Percentiles rank a stretch among this genome's conserved stretches.
phyloP scores from a whole-genome alignment of 2,888 invertebrate species.

The Junonia oenone region DNA sequence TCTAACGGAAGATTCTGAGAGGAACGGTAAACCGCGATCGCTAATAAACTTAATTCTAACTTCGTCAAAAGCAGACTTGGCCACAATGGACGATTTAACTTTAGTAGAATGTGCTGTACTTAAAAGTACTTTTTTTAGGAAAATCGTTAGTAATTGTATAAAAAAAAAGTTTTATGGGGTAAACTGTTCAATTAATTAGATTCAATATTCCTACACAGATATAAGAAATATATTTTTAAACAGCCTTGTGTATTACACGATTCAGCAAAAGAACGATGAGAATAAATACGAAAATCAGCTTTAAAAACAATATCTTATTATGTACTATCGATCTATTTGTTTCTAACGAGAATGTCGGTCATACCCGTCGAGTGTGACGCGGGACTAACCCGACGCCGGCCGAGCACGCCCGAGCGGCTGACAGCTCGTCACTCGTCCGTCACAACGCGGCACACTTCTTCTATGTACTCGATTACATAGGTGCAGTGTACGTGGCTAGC shows the following conservation, averaged over 20 bases:
- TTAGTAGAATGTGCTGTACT: too few species aligned
- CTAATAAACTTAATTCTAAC: not conserved
- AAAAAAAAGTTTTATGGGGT: too few species aligned
- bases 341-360: constrained; percentile 27
- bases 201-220: too few species aligned
- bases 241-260: not conserved
- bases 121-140: too few species aligned
- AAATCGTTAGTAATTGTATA: too few species aligned
- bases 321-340: constrained; percentile 26
- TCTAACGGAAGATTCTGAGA: not conserved
- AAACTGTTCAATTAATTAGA: too few species aligned
- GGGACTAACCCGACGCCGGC: constrained; percentile 38
- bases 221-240: too few species aligned
- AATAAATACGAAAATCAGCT: not conserved
- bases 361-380: constrained; percentile 22
- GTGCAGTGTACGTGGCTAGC: constrained; percentile 49
- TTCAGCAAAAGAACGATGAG: not conserved
- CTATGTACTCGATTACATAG: constrained; percentile 47
- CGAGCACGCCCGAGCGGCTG: constrained; percentile 60
- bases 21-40: not conserved
- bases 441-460: constrained; percentile 66
- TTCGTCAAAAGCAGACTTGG: not conserved
- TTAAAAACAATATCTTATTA: constrained; percentile 6
- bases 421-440: constrained; percentile 72
- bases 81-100: too few species aligned